Evolutionary conservation across 1,140 invertebrate genomes (phyloP).

Genomic region (Drosophila watanabei): DNA sequence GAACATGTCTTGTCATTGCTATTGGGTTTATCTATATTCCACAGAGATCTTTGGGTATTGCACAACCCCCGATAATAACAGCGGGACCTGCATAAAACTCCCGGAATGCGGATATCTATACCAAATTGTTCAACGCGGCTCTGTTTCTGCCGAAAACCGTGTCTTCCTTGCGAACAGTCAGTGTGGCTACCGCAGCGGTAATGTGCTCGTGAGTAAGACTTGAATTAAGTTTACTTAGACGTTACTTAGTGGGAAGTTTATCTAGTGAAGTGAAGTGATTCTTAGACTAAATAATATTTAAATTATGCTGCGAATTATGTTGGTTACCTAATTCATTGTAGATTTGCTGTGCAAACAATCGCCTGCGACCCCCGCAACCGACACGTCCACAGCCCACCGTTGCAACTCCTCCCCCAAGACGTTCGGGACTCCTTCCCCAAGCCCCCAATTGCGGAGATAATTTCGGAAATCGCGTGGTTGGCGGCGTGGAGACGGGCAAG

Average conservation of each 20-base stretch:
- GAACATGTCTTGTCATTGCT: slow-evolving; percentile 9
- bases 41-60: slow-evolving; percentile 67
- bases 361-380: slow-evolving; percentile 19
- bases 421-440: slow-evolving; percentile 50
- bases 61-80: slow-evolving; percentile 49
- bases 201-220: slow-evolving; percentile 59
- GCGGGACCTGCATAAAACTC: slow-evolving; percentile 62
- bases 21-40: slow-evolving; percentile 9
- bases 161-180: slow-evolving; percentile 49
- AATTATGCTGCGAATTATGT: neutral
- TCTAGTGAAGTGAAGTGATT: neutral
- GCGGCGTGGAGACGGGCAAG: slow-evolving; percentile 87
- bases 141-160: slow-evolving; percentile 33
- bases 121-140: slow-evolving; percentile 32
- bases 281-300: too few relatives aligned
- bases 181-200: slow-evolving; percentile 59
- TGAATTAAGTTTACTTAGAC: neutral
- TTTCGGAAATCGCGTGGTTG: slow-evolving; percentile 87
- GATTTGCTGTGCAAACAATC: slow-evolving; percentile 69
- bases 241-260: neutral
- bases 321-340: neutral
- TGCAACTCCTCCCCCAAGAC: neutral
- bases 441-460: slow-evolving; percentile 77
- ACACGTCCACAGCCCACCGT: slow-evolving; percentile 22
- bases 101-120: slow-evolving; percentile 55